A percentile compares a stretch with the other conserved stretches of the same genome.
These are phyloP conservation scores for Plagiodera versicolora DNA, from an alignment of 2,888 invertebrate species.

Conservation along the genomic window DNA sequence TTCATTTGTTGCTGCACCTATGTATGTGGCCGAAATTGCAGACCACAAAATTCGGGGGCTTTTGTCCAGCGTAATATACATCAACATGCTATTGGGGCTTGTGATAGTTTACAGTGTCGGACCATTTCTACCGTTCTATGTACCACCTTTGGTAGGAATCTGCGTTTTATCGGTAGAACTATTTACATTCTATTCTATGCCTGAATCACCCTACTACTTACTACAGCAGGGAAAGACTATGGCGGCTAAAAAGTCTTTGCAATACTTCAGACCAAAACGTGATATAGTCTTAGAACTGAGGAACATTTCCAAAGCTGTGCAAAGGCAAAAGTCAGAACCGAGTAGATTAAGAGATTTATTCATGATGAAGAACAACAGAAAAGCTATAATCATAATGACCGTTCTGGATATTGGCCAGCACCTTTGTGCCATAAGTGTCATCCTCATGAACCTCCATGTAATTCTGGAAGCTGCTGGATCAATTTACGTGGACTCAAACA, in stretches of 20 bases:
- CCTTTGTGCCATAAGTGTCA: constrained; percentile 51
- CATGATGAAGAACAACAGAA: constrained; percentile 47
- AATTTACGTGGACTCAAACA: constrained; percentile 43
- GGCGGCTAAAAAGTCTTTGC: constrained; percentile 44
- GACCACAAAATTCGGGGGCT: constrained; percentile 51
- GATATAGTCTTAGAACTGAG: constrained; percentile 46
- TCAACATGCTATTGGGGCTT: constrained; percentile 51
- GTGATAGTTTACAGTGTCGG: constrained; percentile 45
- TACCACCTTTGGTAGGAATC: constrained; percentile 48
- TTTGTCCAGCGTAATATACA: constrained; percentile 48
- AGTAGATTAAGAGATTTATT: constrained; percentile 50
- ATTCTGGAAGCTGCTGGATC: constrained; percentile 50
- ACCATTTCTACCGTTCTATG: constrained; percentile 47
- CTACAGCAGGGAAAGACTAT: constrained; percentile 43
- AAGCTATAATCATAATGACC: constrained; percentile 50
- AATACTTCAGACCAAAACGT: constrained; percentile 40
- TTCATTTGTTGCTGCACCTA: constrained; percentile 51
- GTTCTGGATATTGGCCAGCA: constrained; percentile 51
- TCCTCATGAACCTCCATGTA: constrained; percentile 52
- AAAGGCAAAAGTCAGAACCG: constrained; percentile 46
- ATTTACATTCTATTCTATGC: constrained; percentile 48
- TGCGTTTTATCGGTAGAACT: constrained; percentile 44
- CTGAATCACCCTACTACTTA: constrained; percentile 51
- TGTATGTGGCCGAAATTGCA: constrained; percentile 53
- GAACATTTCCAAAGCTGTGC: constrained; percentile 47